Base-by-base conservation (phyloP, 2,113 vertebrate genomes). In the Callionymus lyra region DNA sequence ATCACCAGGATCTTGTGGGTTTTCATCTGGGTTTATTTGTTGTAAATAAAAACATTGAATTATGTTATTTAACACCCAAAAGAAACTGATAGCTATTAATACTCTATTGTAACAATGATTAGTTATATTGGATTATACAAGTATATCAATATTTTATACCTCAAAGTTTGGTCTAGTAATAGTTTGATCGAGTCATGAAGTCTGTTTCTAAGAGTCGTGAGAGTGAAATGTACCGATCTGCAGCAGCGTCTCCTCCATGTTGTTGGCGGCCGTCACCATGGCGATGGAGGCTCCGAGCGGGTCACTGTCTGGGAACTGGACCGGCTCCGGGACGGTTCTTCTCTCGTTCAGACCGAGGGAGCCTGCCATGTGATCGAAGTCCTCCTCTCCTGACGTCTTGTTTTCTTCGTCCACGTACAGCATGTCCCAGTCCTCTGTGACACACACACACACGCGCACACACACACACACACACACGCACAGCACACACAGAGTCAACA, bases 391-490 rank as follows among this genome's bases (percentile, higher is more conserved):
- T 0, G 92, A 98, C 63, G 98, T 63, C 56, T 93, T 94, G 53
- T 96, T 93, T 10, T 96, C 91, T 62, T 98, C 92, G 0, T 96
- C 93, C 13, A 98, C 85, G 38, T 98, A 94, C 70, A 98, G 70
- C 93, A 98, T 97, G 78, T 98, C 94, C 95, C 95, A 98, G 76
- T 98, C 95, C 82, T 98, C 95, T 98, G 82, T 15, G 72, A 70
- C 3, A 60, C 5, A 51, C 12, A 44, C 34, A n/a, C 8, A 46
- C 11, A 37, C 19, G 8, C 6, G 9, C 21, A 19, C 11, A 41
- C 6, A 17, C 2, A 43, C 47, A n/a, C n/a, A n/a, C n/a, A n/a
- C n/a, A n/a, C n/a, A n/a, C n/a, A n/a, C n/a, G n/a, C n/a, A n/a
- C n/a, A 9, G 43, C 12, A 38, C 16, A 47, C 3, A 9, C 2